phyloP scores from a whole-genome alignment of 30 jellyfish, hydroid and myxozoan genomes.

The Aurelia sp. region DNA sequence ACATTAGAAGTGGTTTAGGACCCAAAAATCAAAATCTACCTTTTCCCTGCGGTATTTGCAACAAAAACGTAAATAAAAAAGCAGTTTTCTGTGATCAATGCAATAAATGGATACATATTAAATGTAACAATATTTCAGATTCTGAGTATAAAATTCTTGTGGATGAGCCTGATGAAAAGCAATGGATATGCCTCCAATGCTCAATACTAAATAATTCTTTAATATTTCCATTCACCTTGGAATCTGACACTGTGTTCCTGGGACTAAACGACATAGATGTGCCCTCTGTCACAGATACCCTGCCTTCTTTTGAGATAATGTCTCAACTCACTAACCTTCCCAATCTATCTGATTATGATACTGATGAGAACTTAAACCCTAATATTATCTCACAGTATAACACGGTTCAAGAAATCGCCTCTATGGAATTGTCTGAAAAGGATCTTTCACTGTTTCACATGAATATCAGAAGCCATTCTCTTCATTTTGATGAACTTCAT shows the following conservation, averaged over 20 bases:
- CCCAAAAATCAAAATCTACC: not conserved
- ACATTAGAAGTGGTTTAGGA: no score
- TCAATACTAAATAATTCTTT: not conserved
- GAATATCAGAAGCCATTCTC: no score
- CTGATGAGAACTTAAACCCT: slow-evolving; percentile 39
- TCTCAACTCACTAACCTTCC: slow-evolving; percentile 34
- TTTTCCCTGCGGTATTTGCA: slow-evolving; percentile 22
- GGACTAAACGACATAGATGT: not conserved
- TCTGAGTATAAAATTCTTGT: slow-evolving; percentile 17
- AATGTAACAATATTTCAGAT: slow-evolving; percentile 39
- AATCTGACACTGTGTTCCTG: no score
- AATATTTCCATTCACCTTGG: no score
- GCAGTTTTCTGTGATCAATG: slow-evolving; percentile 7
- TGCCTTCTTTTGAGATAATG: slow-evolving; percentile 31
- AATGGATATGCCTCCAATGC: not conserved
- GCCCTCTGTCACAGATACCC: no score
- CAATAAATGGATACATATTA: slow-evolving; percentile 43
- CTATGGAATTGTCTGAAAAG: no score
- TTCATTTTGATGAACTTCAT: not conserved
- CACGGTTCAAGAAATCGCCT: slow-evolving; percentile 18
- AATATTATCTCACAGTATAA: slow-evolving; percentile 29
- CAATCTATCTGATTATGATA: slow-evolving; percentile 36
- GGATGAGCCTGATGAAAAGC: slow-evolving; percentile 1
- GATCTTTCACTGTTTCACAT: no score
- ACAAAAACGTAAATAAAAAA: no score